Conservation (phyloP, 2,113 vertebrate genomes). For the Vulpes ferrilata region DNA sequence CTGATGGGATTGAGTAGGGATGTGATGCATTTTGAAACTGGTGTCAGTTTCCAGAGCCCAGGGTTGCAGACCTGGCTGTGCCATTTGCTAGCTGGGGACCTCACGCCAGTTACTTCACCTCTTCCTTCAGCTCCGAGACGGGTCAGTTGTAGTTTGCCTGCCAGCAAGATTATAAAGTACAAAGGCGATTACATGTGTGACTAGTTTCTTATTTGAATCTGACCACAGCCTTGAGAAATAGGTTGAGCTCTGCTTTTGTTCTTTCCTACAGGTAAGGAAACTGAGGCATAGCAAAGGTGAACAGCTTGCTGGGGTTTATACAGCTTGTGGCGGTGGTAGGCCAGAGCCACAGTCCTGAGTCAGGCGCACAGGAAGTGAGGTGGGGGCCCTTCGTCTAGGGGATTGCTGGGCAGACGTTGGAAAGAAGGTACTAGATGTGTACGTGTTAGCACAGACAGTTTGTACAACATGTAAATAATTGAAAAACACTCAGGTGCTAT, state of each 20-base stretch:
- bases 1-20: background rate
- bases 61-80: background rate
- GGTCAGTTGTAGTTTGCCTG: background rate
- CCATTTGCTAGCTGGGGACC: too few species aligned
- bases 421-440: background rate
- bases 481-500: background rate
- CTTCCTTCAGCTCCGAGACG: background rate
- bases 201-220: background rate
- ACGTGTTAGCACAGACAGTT: background rate
- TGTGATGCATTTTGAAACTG: background rate
- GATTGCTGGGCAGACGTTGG: background rate
- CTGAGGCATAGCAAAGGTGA: background rate
- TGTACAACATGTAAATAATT: background rate
- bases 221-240: background rate
- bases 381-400: background rate
- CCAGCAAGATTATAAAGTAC: background rate
- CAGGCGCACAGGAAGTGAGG: background rate
- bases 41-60: background rate
- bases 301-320: background rate
- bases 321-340: background rate
- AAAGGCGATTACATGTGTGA: background rate
- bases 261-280: background rate
- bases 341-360: rapidly evolving
- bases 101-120: background rate
- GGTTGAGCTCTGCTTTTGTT: background rate